Percentiles rank a stretch among this genome's conserved stretches.
phyloP scores from a whole-genome alignment of 2,797 vertebrate species.

The Carduelis carduelis region DNA sequence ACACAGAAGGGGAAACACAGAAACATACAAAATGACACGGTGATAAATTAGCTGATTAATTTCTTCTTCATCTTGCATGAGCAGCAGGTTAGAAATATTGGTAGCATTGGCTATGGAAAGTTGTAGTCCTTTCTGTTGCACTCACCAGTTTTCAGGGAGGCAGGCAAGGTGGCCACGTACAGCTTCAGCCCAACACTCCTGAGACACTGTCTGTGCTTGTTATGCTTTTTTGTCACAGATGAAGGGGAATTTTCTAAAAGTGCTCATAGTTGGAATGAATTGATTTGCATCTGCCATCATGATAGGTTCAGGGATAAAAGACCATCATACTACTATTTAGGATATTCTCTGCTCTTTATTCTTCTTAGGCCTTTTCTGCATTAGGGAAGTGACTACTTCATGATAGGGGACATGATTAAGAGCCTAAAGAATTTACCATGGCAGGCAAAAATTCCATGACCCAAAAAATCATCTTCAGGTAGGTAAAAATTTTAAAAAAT shows the following conservation, averaged over 20 bases:
- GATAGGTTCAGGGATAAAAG: neutral
- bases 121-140: neutral
- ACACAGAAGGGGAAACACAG: neutral
- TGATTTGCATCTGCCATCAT: neutral
- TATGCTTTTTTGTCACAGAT: neutral
- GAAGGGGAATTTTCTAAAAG: neutral
- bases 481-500: neutral
- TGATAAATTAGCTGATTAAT: neutral
- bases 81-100: neutral
- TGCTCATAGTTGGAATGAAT: accelerated
- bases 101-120: neutral
- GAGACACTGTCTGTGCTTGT: neutral
- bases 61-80: neutral
- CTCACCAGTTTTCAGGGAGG: neutral
- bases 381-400: neutral
- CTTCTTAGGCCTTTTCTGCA: neutral
- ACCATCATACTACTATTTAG: neutral
- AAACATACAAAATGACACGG: neutral
- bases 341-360: neutral
- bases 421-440: neutral
- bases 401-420: neutral
- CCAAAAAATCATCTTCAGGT: neutral
- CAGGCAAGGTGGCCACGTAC: neutral
- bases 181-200: neutral
- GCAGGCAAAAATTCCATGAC: neutral